Conservation (phyloP, 2,797 vertebrate species). For the Pseudomugil gertrudae region DNA sequence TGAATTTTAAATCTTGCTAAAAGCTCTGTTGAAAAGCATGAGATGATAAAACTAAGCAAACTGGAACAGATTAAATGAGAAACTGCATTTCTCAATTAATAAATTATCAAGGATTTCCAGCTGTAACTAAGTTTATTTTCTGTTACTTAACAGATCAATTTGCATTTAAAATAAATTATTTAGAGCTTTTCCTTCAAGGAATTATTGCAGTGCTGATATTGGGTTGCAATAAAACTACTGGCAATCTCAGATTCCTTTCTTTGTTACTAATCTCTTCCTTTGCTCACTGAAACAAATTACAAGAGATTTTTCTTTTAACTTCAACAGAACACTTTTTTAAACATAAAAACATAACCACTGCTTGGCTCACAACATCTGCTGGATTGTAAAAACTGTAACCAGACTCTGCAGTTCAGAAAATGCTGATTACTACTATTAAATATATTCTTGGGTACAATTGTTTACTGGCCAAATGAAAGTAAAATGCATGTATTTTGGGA, state of each 20-base stretch:
- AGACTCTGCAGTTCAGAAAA: too few relatives aligned
- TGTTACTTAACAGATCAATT: constrained; percentile 45
- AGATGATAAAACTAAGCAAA: constrained; percentile 11
- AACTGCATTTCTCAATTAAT: constrained; percentile 27
- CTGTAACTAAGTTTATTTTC: constrained; percentile 28
- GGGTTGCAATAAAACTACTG: constrained; percentile 60
- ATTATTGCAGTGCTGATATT: constrained; percentile 59
- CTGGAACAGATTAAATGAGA: constrained; percentile 17
- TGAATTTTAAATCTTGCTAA: neutral
- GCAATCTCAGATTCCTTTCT: constrained; percentile 28
- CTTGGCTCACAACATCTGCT: neutral
- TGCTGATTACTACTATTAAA: too few relatives aligned
- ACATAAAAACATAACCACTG: neutral
- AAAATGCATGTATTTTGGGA: neutral
- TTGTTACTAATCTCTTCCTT: constrained; percentile 41
- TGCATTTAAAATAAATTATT: constrained; percentile 64
- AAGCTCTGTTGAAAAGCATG: neutral
- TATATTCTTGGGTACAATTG: too few relatives aligned
- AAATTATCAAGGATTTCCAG: constrained; percentile 43
- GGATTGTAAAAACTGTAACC: too few relatives aligned
- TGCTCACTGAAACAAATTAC: constrained; percentile 42
- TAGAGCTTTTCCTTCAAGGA: constrained; percentile 46
- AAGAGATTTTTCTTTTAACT: constrained; percentile 18
- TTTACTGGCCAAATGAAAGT: neutral
- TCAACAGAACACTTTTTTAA: neutral